phyloP scores from a whole-genome alignment of 2,888 invertebrate genomes.

The Hydropsyche betteni region DNA sequence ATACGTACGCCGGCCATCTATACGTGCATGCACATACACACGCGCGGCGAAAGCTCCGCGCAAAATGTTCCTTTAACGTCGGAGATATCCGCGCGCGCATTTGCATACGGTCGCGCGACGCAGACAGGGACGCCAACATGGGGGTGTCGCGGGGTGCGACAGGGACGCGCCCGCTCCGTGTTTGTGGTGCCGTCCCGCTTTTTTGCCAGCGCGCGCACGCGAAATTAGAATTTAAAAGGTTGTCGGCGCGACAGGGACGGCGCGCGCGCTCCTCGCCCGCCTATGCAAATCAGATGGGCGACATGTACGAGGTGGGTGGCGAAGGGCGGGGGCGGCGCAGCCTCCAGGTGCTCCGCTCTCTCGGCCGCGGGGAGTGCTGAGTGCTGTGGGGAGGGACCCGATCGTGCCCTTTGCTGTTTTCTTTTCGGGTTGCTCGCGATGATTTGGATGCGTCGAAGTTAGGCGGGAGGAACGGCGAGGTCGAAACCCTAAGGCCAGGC shows the following conservation, averaged over 20 bases:
- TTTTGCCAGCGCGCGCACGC: slow-evolving; percentile 43
- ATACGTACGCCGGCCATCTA: slow-evolving; percentile 21
- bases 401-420: not conserved
- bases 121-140: slow-evolving; percentile 53
- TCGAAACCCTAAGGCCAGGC: too few species aligned
- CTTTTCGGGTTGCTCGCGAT: not conserved
- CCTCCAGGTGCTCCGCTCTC: slow-evolving; percentile 21
- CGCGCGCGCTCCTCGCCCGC: not conserved
- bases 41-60: slow-evolving; percentile 24
- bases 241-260: slow-evolving; percentile 42
- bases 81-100: slow-evolving; percentile 59
- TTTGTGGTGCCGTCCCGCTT: slow-evolving; percentile 3
- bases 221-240: slow-evolving; percentile 53
- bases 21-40: not conserved
- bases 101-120: slow-evolving; percentile 68
- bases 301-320: slow-evolving; percentile 45
- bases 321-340: slow-evolving; percentile 44
- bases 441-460: too few species aligned
- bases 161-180: not conserved
- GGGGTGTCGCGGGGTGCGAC: not conserved
- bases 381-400: not conserved
- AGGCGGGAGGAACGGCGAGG: too few species aligned
- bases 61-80: slow-evolving; percentile 50
- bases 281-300: slow-evolving; percentile 29
- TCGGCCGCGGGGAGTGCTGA: not conserved